Percentiles rank a stretch among this genome's conserved stretches.
Conservation (phyloP, 2,797 vertebrate genomes). For the Podarcis siculus region DNA sequence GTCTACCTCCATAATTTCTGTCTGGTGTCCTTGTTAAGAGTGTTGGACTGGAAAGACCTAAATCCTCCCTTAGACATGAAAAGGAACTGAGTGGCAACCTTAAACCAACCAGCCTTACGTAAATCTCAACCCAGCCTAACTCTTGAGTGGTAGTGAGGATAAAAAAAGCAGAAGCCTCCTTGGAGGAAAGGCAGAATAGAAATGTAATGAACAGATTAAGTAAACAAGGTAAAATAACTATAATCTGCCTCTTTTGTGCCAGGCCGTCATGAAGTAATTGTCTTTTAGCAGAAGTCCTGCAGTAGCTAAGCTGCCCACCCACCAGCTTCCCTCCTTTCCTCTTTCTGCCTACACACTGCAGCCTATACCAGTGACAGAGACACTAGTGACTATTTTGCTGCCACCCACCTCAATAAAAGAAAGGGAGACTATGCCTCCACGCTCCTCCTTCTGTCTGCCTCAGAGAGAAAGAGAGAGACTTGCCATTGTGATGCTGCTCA, state of each 20-base stretch:
- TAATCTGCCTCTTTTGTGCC: background rate
- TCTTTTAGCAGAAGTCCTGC: background rate
- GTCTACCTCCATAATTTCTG: no score
- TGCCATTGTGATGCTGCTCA: background rate
- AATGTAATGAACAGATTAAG: no score
- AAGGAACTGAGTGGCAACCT: background rate
- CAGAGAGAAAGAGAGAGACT: background rate
- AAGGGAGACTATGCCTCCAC: background rate
- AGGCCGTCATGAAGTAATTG: background rate
- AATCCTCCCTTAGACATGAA: no score
- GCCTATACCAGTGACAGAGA: background rate
- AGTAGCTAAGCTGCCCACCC: background rate
- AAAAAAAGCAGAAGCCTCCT: background rate
- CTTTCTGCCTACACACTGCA: background rate
- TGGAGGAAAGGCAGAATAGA: no score
- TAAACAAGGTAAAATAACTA: background rate
- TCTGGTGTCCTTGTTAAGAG: no score
- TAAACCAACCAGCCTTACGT: background rate
- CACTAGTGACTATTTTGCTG: background rate
- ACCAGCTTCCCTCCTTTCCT: background rate
- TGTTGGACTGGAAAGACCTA: no score
- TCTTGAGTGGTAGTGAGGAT: background rate
- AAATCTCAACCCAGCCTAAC: background rate
- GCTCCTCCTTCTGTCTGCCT: background rate
- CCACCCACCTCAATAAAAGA: background rate